Evolutionary conservation across 2,797 vertebrate genomes (phyloP).

Genomic region (Pangasius sanitwongsei): DNA sequence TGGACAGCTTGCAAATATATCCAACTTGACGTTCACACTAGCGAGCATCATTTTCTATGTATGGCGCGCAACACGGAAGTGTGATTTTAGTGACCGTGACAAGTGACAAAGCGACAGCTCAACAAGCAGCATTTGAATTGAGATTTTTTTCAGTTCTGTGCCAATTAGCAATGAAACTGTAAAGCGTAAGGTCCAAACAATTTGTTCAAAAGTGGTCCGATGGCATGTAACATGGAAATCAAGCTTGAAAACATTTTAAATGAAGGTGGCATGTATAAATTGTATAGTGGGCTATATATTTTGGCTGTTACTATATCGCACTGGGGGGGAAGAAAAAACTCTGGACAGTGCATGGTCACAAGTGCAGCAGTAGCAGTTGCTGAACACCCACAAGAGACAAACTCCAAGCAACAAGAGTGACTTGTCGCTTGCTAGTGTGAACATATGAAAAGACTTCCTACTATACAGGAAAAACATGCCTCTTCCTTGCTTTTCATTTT

Average conservation of each 20-base stretch:
- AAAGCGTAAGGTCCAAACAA: not conserved
- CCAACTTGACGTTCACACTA: not conserved
- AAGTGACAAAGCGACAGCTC: not conserved
- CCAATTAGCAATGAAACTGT: not conserved
- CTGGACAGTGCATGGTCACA: not conserved
- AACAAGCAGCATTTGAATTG: not conserved
- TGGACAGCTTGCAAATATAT: not conserved
- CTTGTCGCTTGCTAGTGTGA: not conserved
- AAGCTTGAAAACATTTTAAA: not conserved
- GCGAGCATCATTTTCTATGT: not conserved
- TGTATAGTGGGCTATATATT: not conserved
- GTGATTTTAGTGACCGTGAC: conserved; percentile 1
- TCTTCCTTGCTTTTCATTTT: not conserved
- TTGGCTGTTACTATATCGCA: not conserved
- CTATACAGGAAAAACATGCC: not conserved
- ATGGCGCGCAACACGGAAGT: not conserved
- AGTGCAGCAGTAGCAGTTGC: not conserved
- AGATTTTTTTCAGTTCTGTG: not conserved
- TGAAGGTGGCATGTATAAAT: not conserved
- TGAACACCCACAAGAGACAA: not conserved
- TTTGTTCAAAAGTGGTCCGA: not conserved
- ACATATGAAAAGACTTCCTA: not conserved
- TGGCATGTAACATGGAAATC: not conserved
- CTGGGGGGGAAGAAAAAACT: not conserved
- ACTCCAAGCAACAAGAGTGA: not conserved